These are phyloP conservation scores for Polietes domitor DNA, from an alignment of 2,888 invertebrate species.

Conservation along the genomic window DNA sequence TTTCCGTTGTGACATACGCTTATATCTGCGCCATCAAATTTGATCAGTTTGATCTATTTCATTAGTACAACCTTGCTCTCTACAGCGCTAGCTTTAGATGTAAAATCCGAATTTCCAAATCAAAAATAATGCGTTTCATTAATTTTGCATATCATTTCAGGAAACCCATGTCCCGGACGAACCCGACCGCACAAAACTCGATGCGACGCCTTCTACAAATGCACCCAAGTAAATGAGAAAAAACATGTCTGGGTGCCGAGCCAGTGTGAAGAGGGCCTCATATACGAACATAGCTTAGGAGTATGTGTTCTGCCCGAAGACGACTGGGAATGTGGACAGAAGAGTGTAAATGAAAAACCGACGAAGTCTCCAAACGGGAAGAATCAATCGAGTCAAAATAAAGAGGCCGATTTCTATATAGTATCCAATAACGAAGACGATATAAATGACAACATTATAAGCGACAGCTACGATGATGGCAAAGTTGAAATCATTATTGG, in stretches of 20 bases:
- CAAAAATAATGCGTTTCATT: too few relatives aligned
- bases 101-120: too few relatives aligned
- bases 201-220: slow-evolving; percentile 80
- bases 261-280: slow-evolving; percentile 78
- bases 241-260: slow-evolving; percentile 79
- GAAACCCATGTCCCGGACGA: slow-evolving; percentile 79
- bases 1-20: too few relatives aligned
- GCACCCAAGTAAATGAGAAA: slow-evolving; percentile 74
- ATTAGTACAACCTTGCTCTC: too few relatives aligned
- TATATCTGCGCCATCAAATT: too few relatives aligned
- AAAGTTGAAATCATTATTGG: slow-evolving; percentile 72
- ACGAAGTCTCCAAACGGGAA: neutral
- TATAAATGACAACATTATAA: slow-evolving; percentile 39
- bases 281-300: slow-evolving; percentile 78
- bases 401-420: slow-evolving; percentile 71
- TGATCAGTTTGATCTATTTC: too few relatives aligned
- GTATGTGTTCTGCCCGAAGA: slow-evolving; percentile 80
- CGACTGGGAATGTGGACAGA: slow-evolving; percentile 79
- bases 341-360: neutral
- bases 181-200: slow-evolving; percentile 78
- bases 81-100: too few relatives aligned
- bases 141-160: slow-evolving; percentile 65
- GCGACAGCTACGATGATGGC: slow-evolving; percentile 67
- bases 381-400: slow-evolving; percentile 24
- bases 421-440: slow-evolving; percentile 70